Percentiles rank a stretch among this genome's conserved stretches.
phyloP scores from a whole-genome alignment of 2,797 vertebrate species.

The Xenopus petersii region DNA sequence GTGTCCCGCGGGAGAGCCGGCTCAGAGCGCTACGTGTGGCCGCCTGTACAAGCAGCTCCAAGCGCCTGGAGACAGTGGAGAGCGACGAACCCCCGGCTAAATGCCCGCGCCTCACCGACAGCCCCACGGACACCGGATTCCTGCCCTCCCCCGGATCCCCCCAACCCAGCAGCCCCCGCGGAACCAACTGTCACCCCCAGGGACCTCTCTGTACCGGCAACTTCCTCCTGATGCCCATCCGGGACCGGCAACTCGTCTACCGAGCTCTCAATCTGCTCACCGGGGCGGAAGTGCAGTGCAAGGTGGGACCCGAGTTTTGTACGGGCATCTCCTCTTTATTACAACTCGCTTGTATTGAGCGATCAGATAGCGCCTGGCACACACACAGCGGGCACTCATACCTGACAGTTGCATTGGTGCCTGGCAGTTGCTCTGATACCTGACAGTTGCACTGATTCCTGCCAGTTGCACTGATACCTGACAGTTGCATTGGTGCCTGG shows the following conservation, averaged over 20 bases:
- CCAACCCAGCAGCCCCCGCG: constrained; percentile 50
- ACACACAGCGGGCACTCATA: too few species aligned
- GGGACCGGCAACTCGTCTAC: constrained; percentile 49
- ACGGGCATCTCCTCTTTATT: too few species aligned
- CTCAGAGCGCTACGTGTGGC: constrained; percentile 2
- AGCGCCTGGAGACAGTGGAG: constrained; percentile 55
- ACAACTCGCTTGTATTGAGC: too few species aligned
- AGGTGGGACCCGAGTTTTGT: constrained; percentile 51
- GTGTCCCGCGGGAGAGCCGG: constrained; percentile 25
- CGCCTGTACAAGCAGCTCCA: constrained; percentile 61
- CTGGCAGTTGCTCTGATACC: too few species aligned
- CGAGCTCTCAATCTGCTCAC: constrained; percentile 71
- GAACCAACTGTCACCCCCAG: constrained; percentile 46
- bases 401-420: too few species aligned
- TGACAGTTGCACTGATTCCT: too few species aligned
- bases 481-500: too few species aligned
- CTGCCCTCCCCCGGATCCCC: constrained; percentile 63
- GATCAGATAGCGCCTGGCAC: too few species aligned
- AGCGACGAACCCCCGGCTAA: constrained; percentile 63
- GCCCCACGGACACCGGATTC: constrained; percentile 63
- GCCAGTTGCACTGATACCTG: too few species aligned
- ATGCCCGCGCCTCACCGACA: constrained; percentile 62
- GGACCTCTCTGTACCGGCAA: constrained; percentile 66
- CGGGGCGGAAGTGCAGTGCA: constrained; percentile 72
- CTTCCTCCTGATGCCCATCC: constrained; percentile 70